Base-by-base conservation (phyloP, 1,140 invertebrate species). In the Lasaia peninsularis region DNA sequence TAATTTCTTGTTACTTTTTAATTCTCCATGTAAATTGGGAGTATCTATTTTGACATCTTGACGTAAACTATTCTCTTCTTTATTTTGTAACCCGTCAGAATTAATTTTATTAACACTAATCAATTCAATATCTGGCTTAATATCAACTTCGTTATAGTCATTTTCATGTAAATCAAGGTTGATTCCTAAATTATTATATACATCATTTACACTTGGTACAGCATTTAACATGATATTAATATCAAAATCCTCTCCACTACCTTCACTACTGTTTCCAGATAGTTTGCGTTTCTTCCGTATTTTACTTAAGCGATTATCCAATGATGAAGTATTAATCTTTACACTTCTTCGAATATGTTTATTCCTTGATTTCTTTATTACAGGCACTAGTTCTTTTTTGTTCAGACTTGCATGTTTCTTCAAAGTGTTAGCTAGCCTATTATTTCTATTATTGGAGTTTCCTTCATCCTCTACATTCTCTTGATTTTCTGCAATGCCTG, bases 161-260 rank as follows among this genome's bases (percentile, higher is more conserved):
- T 28, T 52, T 50, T 63, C 68, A 62, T 65, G 32, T 59, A 76
- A 67, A 57, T 80, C 71, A 37, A 86, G 81, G 69, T 82, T 68
- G 34, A 83, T 76, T 32, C 72, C 73, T 65, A 86, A 69, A 44
- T 86, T 72, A 37, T 66, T 67, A 58, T 80, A 89, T 37, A 75
- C 63, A 74, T 88, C 86, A 71, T 88, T 82, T 8, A 88, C 88
- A 80, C 86, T 88, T 5, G 86, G 88, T 14, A 89, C 71, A 37
- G 65, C 78, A 59, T 88, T 80, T 24, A 89, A 67, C 14, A 79
- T 66, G 55, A 66, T 62, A 48, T 12, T 31, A 11, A 61, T 49
- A 35, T 65, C 48, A 53, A 33, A 20, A 12, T 52, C 31, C 12
- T 21, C 16, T 18, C 34, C 31, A 20, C 20, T 21, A 21, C 4